Percentiles rank a stretch among this genome's conserved stretches.
Evolutionary conservation across 2,113 vertebrate genomes (phyloP).

Genomic region (Heliornis fulica): DNA sequence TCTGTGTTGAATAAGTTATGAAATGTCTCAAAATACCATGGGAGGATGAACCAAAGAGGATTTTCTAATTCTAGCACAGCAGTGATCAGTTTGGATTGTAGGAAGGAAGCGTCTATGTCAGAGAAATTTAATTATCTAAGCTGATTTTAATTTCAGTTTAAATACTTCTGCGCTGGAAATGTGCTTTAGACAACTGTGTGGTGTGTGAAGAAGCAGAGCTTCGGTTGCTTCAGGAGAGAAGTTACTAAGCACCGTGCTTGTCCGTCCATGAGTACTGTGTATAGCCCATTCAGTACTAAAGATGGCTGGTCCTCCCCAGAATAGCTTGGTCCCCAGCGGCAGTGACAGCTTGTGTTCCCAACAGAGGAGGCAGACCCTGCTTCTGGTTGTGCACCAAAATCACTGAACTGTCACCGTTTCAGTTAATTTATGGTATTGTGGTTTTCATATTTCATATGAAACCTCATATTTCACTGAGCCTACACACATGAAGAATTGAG

Average conservation of each 20-base stretch:
- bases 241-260: not conserved
- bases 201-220: not conserved
- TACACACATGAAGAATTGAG: not conserved
- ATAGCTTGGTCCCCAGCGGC: not conserved
- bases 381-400: not conserved
- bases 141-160: too few species aligned
- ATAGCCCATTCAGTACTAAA: not conserved
- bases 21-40: not conserved
- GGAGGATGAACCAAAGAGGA: not conserved
- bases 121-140: not conserved
- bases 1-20: not conserved
- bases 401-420: not conserved
- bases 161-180: not conserved
- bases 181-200: not conserved
- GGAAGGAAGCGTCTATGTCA: not conserved
- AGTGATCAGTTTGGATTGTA: not conserved
- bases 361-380: not conserved
- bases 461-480: not conserved
- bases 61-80: not conserved
- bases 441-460: not conserved
- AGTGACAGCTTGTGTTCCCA: not conserved
- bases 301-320: not conserved
- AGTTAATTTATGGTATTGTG: not conserved
- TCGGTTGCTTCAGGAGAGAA: not conserved
- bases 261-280: too few species aligned